Evolutionary conservation across 2,797 vertebrate genomes (phyloP), one percentile per base, ranked within the genome.

Genomic region (Semotilus atromaculatus): DNA sequence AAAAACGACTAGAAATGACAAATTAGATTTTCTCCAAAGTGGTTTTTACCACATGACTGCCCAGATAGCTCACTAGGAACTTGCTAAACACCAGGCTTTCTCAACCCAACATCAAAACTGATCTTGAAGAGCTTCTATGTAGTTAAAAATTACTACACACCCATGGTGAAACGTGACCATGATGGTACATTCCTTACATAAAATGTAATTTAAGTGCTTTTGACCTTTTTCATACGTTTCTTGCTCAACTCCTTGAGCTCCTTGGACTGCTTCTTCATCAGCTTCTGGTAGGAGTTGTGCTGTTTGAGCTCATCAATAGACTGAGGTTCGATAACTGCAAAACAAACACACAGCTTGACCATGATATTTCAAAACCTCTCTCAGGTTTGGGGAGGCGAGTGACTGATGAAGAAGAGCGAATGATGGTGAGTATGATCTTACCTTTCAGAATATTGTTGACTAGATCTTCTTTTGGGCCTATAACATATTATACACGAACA

Each of bases 181-280:
- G 31, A n/a, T 0, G 31, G 10, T 14, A 36, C 18, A 55, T 74
- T 48, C 16, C 16, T 1, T 34, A 7, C 3, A 58, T 55, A 60
- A n/a, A 36, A 64, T 16, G 2, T 16, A 48, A 79, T 31, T 58
- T 67, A 31, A 43, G 2, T 1, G 9, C 3, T 16, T 75, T 67
- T 31, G 0, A 97, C 95, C 92, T 97, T 97, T 77, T 96, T 96
- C 18, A 95, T 93, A 75, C 97, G 96, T 82, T 97, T 97, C 91
- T 96, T 96, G 2, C 80, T 91, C 60, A 97, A 89, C 62, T 97
- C 96, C 83, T 95, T 94, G 36, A 97, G 86, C 10, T 98, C 97
- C 60, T 96, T 96, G 70, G 89, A 92, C n/a, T 97, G 97, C 48
- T 96, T 97, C 90, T 95, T 96, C 3, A 90, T 58, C 26, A 97